These are phyloP conservation scores for Scrobipalpa costella DNA, from an alignment of 2,888 invertebrate genomes.

Conservation along the genomic window DNA sequence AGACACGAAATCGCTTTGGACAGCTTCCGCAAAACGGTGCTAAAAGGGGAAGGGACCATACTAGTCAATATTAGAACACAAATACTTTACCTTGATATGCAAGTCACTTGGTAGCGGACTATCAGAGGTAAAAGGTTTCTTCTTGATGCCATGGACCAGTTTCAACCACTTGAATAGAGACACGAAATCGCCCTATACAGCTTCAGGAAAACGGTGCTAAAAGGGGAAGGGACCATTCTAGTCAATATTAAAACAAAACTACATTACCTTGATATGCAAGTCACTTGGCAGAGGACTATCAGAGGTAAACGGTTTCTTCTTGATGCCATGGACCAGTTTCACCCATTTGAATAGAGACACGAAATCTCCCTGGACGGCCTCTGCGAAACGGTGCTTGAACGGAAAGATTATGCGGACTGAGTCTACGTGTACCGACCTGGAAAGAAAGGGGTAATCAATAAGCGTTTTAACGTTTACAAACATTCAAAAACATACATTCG, in stretches of 20 bases:
- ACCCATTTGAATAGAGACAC: slow-evolving; percentile 97
- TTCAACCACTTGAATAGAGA: no score
- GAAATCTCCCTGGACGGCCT: slow-evolving; percentile 93
- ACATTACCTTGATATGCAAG: slow-evolving; percentile 89
- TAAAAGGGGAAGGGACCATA: slow-evolving; percentile 95
- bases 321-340: slow-evolving; percentile 88
- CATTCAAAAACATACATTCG: no score
- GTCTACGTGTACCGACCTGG: slow-evolving; percentile 81
- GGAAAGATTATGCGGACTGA: slow-evolving; percentile 89
- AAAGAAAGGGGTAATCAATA: background rate
- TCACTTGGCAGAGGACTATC: slow-evolving; percentile 92
- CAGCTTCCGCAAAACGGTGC: slow-evolving; percentile 92
- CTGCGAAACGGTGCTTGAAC: slow-evolving; percentile 92
- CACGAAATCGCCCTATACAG: no score
- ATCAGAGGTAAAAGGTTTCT: no score
- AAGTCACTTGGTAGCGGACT: no score
- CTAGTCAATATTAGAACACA: no score
- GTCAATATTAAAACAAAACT: no score
- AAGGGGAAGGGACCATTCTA: no score
- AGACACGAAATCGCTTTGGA: slow-evolving; percentile 94
- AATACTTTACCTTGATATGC: no score
- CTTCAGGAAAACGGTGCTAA: no score
- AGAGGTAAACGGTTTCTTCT: slow-evolving; percentile 85
- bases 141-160: no score
- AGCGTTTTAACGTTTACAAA: no score